These are phyloP conservation scores for Premnoplex brunnescens DNA, from an alignment of 2,797 vertebrate species.

Conservation along the genomic window DNA sequence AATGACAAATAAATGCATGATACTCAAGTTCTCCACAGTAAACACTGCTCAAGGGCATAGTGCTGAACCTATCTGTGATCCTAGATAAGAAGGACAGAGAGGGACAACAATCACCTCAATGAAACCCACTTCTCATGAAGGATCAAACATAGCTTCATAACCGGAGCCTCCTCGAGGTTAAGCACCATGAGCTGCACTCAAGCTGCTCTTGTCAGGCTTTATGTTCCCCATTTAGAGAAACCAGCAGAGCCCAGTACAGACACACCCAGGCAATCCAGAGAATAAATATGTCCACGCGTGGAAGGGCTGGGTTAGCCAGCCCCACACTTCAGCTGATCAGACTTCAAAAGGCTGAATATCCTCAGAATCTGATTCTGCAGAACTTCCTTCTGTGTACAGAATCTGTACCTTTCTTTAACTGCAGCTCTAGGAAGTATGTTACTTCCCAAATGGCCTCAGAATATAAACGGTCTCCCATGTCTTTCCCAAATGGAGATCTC, in stretches of 20 bases:
- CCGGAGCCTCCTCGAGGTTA: not conserved
- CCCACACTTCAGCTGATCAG: not conserved
- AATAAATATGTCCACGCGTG: not conserved
- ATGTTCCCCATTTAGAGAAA: not conserved
- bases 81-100: not conserved
- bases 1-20: not conserved
- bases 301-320: not conserved
- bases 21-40: not conserved
- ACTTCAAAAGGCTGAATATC: not conserved
- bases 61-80: not conserved
- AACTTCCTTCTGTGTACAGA: not conserved
- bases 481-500: not conserved
- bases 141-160: not conserved
- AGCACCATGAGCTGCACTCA: not conserved
- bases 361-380: rapidly evolving
- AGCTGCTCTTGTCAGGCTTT: not conserved
- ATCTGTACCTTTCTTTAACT: not conserved
- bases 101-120: not conserved
- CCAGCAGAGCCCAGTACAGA: not conserved
- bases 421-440: too few relatives aligned
- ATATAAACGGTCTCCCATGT: rapidly evolving
- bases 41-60: not conserved
- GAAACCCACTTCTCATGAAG: not conserved
- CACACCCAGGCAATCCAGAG: not conserved
- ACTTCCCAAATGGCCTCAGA: not conserved